Conservation (phyloP, 2,888 invertebrate genomes). For the Herminia tarsipennalis region DNA sequence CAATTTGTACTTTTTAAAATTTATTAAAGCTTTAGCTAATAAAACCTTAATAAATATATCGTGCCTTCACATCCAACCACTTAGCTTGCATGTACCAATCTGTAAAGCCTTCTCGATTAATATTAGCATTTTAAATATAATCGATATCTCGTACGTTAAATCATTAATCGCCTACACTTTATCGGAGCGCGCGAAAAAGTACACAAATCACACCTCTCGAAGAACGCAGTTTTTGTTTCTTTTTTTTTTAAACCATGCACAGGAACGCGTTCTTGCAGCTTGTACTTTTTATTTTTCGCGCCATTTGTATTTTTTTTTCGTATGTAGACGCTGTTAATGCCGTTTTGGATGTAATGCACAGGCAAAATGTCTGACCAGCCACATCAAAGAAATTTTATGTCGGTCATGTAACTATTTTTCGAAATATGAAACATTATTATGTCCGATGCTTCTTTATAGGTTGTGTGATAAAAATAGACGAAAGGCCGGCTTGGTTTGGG, state of each 20-base stretch:
- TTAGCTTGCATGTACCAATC: constrained; percentile 18
- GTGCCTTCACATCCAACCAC: constrained; percentile 8
- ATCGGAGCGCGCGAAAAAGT: constrained; percentile 75
- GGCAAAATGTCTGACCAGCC: constrained; percentile 34
- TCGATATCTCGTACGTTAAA: constrained; percentile 67
- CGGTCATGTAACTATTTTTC: constrained; percentile 6
- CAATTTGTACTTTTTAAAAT: background rate
- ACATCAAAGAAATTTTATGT: constrained; percentile 10
- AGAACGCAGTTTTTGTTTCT: constrained; percentile 53
- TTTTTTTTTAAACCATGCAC: constrained; percentile 53
- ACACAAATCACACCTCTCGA: constrained; percentile 81
- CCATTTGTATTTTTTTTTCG: constrained; percentile 53
- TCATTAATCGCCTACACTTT: constrained; percentile 69
- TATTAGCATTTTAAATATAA: constrained; percentile 54
- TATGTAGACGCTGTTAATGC: constrained; percentile 55
- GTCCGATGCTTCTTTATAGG: background rate
- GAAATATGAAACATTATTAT: constrained; percentile 1
- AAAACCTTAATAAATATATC: constrained; percentile 7
- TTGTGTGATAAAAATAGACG: constrained; percentile 1
- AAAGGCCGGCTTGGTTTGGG: too few relatives aligned
- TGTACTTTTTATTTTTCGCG: constrained; percentile 47
- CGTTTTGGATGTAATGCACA: constrained; percentile 57
- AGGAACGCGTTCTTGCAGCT: constrained; percentile 69
- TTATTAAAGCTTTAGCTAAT: background rate
- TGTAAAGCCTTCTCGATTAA: constrained; percentile 19